A percentile compares a stretch with the other conserved stretches of the same genome.
Evolutionary conservation across 2,888 invertebrate genomes (phyloP).

Genomic region (Rhynchonema sp.): DNA sequence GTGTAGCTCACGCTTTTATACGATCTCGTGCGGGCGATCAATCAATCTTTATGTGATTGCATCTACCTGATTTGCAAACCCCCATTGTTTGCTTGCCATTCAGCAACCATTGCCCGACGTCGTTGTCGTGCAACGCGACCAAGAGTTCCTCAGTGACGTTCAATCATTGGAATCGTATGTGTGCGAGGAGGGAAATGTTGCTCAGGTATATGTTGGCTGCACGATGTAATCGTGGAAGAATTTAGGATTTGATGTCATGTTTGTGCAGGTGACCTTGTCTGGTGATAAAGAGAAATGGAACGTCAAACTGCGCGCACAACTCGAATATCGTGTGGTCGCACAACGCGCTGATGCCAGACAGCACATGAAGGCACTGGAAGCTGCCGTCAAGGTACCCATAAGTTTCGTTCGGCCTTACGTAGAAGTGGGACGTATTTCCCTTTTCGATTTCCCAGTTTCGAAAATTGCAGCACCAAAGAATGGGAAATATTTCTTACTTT

Average conservation of each 20-base stretch:
- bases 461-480: too few relatives aligned
- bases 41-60: too few relatives aligned
- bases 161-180: constrained; percentile 61
- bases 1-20: too few relatives aligned
- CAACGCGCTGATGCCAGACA: constrained; percentile 66
- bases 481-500: too few relatives aligned
- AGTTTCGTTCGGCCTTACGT: too few relatives aligned
- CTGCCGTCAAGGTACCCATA: constrained; percentile 49
- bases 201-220: background rate
- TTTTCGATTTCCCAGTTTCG: too few relatives aligned
- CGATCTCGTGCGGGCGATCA: too few relatives aligned
- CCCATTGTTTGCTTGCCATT: constrained; percentile 7
- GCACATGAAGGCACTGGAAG: constrained; percentile 65
- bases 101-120: constrained; percentile 81
- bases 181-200: constrained; percentile 71
- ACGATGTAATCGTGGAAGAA: too few relatives aligned
- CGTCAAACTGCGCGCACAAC: constrained; percentile 70
- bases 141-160: constrained; percentile 54
- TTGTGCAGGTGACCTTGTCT: constrained; percentile 59
- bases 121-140: constrained; percentile 74
- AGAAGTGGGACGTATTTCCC: too few relatives aligned
- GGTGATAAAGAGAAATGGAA: constrained; percentile 79
- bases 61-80: too few relatives aligned
- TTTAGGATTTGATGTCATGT: constrained; percentile 45
- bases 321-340: constrained; percentile 78